A percentile compares a stretch with the other conserved stretches of the same genome.
Evolutionary conservation across 1,140 invertebrate genomes (phyloP).

Genomic region (Manduca sexta): DNA sequence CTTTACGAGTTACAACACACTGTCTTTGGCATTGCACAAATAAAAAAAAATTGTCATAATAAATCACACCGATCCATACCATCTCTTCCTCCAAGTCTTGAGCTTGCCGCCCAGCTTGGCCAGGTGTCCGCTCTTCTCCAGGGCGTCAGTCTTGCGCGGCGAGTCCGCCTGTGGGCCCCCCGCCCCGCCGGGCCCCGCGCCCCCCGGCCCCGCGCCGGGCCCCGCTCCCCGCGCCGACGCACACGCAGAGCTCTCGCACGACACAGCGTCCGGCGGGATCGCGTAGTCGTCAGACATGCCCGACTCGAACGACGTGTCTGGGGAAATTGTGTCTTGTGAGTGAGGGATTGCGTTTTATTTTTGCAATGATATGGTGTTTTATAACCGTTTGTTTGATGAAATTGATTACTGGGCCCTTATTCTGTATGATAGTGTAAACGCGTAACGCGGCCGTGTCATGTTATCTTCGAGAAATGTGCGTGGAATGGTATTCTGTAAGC

Average conservation of each 20-base stretch:
- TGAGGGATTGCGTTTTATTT: too few relatives aligned
- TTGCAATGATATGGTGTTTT: too few relatives aligned
- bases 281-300: conserved; percentile 97
- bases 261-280: conserved; percentile 93
- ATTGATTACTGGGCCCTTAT: too few relatives aligned
- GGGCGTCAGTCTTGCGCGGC: conserved; percentile 81
- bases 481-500: too few relatives aligned
- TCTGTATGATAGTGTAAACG: too few relatives aligned
- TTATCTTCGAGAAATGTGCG: too few relatives aligned
- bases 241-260: conserved; percentile 82
- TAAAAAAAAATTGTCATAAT: too few relatives aligned
- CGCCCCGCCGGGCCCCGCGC: conserved; percentile 79
- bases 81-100: conserved; percentile 95
- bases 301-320: conserved; percentile 93
- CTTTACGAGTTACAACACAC: too few relatives aligned
- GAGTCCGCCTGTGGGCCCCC: conserved; percentile 78
- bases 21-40: too few relatives aligned
- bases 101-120: conserved; percentile 96
- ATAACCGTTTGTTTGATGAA: too few relatives aligned
- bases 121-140: conserved; percentile 94
- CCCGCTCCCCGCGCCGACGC: conserved; percentile 81
- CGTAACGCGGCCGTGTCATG: too few relatives aligned
- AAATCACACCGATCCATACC: conserved; percentile 73
- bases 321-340: neutral
- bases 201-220: too few relatives aligned